Evolutionary conservation across 1,140 invertebrate species (phyloP).

Genomic region (Apocrypta bakeri): DNA sequence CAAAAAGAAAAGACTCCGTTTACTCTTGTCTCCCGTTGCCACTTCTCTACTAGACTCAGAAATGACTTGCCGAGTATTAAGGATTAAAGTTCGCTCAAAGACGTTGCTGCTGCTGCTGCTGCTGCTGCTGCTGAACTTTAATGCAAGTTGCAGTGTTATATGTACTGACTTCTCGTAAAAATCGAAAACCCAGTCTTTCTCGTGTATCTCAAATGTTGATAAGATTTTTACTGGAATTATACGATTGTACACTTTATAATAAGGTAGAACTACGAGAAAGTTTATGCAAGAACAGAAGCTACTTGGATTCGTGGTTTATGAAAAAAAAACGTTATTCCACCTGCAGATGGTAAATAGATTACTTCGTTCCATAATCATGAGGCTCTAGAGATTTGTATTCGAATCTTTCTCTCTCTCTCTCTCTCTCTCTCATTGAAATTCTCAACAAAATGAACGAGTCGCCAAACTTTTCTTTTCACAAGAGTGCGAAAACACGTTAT

Average conservation of each 20-base stretch:
- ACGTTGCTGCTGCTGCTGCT: background rate
- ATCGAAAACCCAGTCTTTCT: background rate
- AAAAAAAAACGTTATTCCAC: background rate
- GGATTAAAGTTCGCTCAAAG: conserved; percentile 25
- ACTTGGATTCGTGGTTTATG: too few species aligned
- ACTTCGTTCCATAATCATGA: background rate
- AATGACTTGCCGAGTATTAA: background rate
- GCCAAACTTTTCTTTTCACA: background rate
- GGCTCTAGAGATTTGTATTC: background rate
- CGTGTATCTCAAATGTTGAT: too few species aligned
- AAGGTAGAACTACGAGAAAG: background rate
- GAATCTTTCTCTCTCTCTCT: background rate
- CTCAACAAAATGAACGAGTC: background rate
- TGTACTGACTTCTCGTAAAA: background rate
- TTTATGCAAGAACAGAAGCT: background rate
- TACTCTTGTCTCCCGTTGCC: background rate
- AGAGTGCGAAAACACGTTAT: background rate
- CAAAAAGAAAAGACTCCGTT: background rate
- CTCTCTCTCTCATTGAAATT: background rate
- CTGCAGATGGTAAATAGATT: background rate
- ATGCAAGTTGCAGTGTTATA: background rate
- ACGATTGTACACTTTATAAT: too few species aligned
- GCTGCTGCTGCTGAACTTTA: background rate
- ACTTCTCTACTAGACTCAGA: background rate
- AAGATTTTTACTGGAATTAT: too few species aligned